Conservation (phyloP, 2,888 invertebrate genomes). For the Ormyrus rosae region DNA sequence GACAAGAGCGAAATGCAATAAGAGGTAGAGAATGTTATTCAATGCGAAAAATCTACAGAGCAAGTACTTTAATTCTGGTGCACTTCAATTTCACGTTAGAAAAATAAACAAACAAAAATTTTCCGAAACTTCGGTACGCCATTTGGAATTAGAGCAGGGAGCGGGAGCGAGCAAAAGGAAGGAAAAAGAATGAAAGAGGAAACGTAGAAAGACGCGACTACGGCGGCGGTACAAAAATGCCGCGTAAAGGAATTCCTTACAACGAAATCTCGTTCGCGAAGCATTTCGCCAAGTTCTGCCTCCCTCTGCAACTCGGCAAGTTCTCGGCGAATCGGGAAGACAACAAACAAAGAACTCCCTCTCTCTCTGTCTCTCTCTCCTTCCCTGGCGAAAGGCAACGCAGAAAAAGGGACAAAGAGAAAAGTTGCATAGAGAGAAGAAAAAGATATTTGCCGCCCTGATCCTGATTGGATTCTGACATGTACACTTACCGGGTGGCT, state of each 20-base stretch:
- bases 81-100: neutral
- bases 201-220: constrained; percentile 12
- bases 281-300: constrained; percentile 48
- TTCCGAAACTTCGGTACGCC: constrained; percentile 11
- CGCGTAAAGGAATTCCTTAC: constrained; percentile 50
- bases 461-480: constrained; percentile 37
- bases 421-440: constrained; percentile 19
- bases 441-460: constrained; percentile 33
- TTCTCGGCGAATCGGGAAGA: constrained; percentile 33
- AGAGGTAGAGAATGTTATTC: constrained; percentile 23
- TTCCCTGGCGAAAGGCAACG: neutral
- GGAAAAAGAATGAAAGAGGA: constrained; percentile 16
- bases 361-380: neutral
- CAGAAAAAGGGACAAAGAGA: constrained; percentile 5
- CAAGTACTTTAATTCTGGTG: neutral
- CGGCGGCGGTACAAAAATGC: constrained; percentile 38
- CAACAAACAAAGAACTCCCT: constrained; percentile 44
- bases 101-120: constrained; percentile 13
- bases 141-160: constrained; percentile 29
- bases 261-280: constrained; percentile 46
- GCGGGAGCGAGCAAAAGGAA: neutral
- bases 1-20: no score
- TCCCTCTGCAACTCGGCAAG: constrained; percentile 57
- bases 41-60: constrained; percentile 47
- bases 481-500: neutral